A percentile compares a stretch with the other conserved stretches of the same genome.
Conservation (phyloP, 1,140 invertebrate genomes). For the Cepaea nemoralis region DNA sequence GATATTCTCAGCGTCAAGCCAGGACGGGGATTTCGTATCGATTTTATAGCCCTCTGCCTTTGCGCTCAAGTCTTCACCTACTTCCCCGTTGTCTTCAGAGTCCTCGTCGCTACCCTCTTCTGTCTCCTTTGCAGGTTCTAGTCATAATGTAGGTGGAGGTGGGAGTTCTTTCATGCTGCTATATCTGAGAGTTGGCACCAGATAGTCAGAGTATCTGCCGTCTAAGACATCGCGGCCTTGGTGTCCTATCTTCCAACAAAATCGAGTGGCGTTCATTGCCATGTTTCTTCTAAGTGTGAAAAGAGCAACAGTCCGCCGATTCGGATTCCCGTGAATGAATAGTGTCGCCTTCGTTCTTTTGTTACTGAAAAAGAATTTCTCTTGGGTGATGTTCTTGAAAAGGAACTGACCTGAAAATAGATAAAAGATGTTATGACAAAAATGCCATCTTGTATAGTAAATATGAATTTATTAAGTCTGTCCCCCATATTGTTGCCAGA, state of each 20-base stretch:
- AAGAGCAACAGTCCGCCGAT: slow-evolving; percentile 15
- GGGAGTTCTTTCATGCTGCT: slow-evolving; percentile 23
- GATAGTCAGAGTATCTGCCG: slow-evolving; percentile 33
- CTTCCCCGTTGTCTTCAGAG: neutral
- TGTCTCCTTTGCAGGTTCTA: slow-evolving; percentile 1
- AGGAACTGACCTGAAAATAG: slow-evolving; percentile 42
- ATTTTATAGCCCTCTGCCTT: neutral
- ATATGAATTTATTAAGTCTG: too few species aligned
- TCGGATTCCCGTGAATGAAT: neutral
- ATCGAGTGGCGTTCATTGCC: slow-evolving; percentile 21
- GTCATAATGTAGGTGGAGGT: slow-evolving; percentile 17
- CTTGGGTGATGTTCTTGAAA: slow-evolving; percentile 20
- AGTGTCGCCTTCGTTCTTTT: slow-evolving; percentile 21
- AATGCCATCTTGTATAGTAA: too few species aligned
- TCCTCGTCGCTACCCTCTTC: neutral
- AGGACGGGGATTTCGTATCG: neutral
- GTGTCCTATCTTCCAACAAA: slow-evolving; percentile 30
- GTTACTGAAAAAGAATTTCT: slow-evolving; percentile 24
- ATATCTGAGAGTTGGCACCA: slow-evolving; percentile 25
- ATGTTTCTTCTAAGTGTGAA: slow-evolving; percentile 2
- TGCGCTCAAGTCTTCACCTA: neutral
- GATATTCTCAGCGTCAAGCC: neutral
- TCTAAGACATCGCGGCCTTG: slow-evolving; percentile 39
- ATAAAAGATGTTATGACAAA: too few species aligned
- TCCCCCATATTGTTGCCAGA: too few species aligned